Evolutionary conservation across 2,113 vertebrate genomes (phyloP).

Genomic region (Cinclus cinclus): DNA sequence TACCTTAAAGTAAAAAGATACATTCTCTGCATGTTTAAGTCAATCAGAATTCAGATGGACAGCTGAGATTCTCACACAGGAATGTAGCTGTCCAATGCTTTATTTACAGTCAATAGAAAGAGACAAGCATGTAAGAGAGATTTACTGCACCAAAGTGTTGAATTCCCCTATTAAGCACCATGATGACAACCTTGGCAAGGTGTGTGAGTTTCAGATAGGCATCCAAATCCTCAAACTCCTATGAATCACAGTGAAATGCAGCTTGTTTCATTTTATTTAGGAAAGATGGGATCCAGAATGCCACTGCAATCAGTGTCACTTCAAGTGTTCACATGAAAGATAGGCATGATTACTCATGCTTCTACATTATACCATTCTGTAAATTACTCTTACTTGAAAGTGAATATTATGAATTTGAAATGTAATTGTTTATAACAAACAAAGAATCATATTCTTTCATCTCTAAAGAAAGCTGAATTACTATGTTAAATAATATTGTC

Average conservation of each 20-base stretch:
- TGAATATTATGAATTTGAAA: not conserved
- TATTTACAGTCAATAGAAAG: not conserved
- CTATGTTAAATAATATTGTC: not conserved
- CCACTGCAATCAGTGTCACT: conserved; percentile 6
- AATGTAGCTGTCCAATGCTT: not conserved
- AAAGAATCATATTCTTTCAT: not conserved
- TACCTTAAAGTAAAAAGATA: not conserved
- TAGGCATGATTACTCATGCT: not conserved
- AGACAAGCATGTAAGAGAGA: not conserved
- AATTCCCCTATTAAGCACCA: not conserved
- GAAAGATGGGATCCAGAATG: not conserved
- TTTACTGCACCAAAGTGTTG: not conserved
- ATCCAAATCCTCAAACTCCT: not conserved
- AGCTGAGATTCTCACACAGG: not conserved
- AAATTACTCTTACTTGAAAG: not conserved
- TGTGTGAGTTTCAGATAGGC: not conserved
- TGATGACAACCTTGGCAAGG: not conserved
- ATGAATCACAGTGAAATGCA: not conserved
- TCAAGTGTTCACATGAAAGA: conserved; percentile 11
- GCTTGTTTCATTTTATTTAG: not conserved
- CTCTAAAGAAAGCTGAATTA: not conserved
- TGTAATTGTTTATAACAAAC: conserved; percentile 3
- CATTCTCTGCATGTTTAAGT: not conserved
- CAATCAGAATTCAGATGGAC: not conserved
- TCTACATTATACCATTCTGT: not conserved